phyloP scores from a whole-genome alignment of 2,888 invertebrate species.

The Seladonia tumulorum region DNA sequence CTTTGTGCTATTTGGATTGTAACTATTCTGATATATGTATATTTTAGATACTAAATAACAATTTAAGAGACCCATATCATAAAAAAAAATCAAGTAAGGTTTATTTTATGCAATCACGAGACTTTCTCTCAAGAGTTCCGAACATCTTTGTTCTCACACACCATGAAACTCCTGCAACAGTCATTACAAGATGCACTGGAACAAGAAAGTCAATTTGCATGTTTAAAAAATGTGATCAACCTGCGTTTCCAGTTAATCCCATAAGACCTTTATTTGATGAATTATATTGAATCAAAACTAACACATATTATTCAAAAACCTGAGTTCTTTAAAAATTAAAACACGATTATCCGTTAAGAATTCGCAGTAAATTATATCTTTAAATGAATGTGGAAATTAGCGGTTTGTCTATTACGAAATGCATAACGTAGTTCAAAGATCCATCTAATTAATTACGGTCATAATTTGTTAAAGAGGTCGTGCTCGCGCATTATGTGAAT shows the following conservation, averaged over 20 bases:
- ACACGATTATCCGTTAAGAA: neutral
- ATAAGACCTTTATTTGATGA: neutral
- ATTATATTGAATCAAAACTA: neutral
- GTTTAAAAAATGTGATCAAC: neutral
- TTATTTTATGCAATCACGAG: neutral
- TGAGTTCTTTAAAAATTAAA: neutral
- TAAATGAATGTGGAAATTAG: neutral
- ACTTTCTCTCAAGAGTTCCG: slow-evolving; percentile 34
- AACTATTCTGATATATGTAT: neutral
- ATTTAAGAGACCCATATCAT: neutral
- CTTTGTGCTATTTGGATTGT: neutral
- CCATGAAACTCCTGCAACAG: slow-evolving; percentile 27
- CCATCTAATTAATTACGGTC: neutral
- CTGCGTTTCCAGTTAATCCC: neutral
- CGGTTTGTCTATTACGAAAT: neutral
- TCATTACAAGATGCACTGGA: slow-evolving; percentile 3
- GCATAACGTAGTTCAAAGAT: neutral
- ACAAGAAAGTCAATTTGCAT: slow-evolving; percentile 4
- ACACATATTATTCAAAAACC: neutral
- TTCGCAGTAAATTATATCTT: neutral
- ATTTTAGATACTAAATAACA: neutral
- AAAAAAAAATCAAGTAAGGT: neutral
- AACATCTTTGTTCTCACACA: slow-evolving; percentile 5
- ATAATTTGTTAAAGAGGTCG: neutral
- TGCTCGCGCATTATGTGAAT: neutral